Percentiles rank a stretch among this genome's conserved stretches.
These are phyloP conservation scores for Oryzias celebensis DNA, from an alignment of 2,113 vertebrate species.

Conservation along the genomic window DNA sequence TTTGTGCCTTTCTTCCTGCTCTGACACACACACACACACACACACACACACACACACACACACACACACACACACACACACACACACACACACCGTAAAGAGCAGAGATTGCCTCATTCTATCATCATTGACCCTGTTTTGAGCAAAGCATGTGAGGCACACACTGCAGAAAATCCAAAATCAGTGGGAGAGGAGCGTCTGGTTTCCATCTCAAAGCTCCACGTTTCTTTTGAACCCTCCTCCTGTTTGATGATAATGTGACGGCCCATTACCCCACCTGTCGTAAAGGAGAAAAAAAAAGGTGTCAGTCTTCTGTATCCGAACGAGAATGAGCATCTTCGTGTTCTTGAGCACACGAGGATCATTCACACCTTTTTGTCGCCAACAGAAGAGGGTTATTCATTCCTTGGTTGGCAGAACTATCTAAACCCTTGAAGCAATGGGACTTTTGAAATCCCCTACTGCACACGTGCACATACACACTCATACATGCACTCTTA, in stretches of 20 bases:
- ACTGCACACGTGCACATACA: conserved; percentile 9
- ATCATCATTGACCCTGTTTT: conserved; percentile 76
- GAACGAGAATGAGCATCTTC: conserved; percentile 30
- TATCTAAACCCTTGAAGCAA: conserved; percentile 59
- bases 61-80: conserved; percentile 51
- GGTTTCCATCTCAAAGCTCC: conserved; percentile 56
- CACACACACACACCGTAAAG: conserved; percentile 52
- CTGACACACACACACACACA: conserved; percentile 46
- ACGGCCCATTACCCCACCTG: conserved; percentile 68
- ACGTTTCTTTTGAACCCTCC: conserved; percentile 46
- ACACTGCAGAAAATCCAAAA: conserved; percentile 47
- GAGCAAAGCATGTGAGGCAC: conserved; percentile 47
- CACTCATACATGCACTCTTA: conserved; percentile 10
- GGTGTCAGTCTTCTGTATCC: conserved; percentile 33
- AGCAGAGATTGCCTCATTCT: conserved; percentile 76
- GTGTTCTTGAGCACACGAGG: conserved; percentile 18
- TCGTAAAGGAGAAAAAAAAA: conserved; percentile 33
- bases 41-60: conserved; percentile 40
- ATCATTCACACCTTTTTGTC: conserved; percentile 10
- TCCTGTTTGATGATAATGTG: conserved; percentile 60
- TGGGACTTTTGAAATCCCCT: conserved; percentile 50
- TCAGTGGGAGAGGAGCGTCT: conserved; percentile 45
- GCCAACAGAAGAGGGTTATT: conserved; percentile 32
- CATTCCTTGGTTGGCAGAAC: conserved; percentile 46
- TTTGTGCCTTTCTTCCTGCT: conserved; percentile 47